Evolutionary conservation across 2,113 vertebrate genomes (phyloP).

Genomic region (Paralichthys olivaceus): DNA sequence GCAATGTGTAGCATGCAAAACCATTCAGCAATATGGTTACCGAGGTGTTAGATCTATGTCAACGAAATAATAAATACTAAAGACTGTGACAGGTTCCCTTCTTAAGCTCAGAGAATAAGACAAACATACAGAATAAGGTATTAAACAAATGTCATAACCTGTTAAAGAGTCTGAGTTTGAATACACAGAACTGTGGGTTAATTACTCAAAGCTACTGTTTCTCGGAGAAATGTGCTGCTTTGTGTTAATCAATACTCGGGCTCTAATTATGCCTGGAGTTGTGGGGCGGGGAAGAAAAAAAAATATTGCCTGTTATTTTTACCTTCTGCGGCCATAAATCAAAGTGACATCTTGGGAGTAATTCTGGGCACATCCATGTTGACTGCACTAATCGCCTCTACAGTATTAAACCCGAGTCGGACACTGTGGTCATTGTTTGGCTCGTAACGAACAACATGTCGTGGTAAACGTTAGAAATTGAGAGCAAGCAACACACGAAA

Average conservation of each 20-base stretch:
- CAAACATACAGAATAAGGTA: not conserved
- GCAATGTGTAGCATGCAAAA: not conserved
- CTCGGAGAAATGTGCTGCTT: slow-evolving; percentile 42
- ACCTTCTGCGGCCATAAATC: slow-evolving; percentile 57
- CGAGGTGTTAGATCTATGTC: not conserved
- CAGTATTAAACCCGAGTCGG: not conserved
- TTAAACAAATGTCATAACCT: not conserved
- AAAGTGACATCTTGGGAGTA: slow-evolving; percentile 41
- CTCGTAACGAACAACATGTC: not conserved
- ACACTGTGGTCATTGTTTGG: not conserved
- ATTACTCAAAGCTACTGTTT: slow-evolving; percentile 57
- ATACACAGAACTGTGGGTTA: slow-evolving; percentile 52
- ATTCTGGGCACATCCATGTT: slow-evolving; percentile 26
- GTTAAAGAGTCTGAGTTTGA: slow-evolving; percentile 5
- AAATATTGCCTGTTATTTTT: slow-evolving; percentile 37
- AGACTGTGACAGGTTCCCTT: not conserved
- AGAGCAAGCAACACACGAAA: not conserved
- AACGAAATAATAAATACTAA: not conserved
- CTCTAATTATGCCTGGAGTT: slow-evolving; percentile 65
- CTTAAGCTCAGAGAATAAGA: not conserved
- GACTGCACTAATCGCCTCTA: not conserved
- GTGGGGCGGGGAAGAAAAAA: slow-evolving; percentile 41
- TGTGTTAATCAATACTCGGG: slow-evolving; percentile 59
- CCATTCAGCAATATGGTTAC: not conserved
- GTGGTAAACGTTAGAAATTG: not conserved